These are phyloP conservation scores for Silurus meridionalis DNA, from an alignment of 2,113 vertebrate species.

Conservation along the genomic window DNA sequence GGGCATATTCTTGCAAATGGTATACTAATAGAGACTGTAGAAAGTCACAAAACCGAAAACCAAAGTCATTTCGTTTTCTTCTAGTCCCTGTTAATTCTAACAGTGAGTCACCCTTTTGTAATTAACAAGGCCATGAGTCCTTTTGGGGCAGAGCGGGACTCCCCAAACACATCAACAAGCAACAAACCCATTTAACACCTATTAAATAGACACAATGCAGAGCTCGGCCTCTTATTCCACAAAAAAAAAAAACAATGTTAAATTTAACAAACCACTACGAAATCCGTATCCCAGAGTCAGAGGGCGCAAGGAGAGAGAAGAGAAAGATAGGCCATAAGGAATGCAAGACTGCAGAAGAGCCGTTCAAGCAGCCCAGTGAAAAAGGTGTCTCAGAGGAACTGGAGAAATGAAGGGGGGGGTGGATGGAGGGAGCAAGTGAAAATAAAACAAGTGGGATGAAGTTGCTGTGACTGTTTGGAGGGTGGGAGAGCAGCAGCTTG, in stretches of 20 bases:
- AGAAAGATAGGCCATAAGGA: neutral
- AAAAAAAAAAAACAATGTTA: slow-evolving; percentile 37
- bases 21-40: neutral
- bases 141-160: neutral
- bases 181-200: slow-evolving; percentile 40
- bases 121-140: neutral
- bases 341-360: neutral
- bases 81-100: neutral
- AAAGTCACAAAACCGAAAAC: neutral
- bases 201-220: slow-evolving; percentile 26
- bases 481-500: slow-evolving; percentile 30
- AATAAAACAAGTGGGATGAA: slow-evolving; percentile 24
- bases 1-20: neutral
- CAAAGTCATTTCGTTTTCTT: neutral
- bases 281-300: slow-evolving; percentile 17
- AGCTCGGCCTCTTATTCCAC: slow-evolving; percentile 35
- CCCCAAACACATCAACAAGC: slow-evolving; percentile 24
- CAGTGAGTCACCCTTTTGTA: neutral
- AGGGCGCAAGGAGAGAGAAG: neutral
- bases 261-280: slow-evolving; percentile 45
- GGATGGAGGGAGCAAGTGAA: neutral
- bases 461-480: slow-evolving; percentile 15
- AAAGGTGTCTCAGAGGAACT: neutral
- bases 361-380: neutral
- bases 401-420: neutral